phyloP scores from a whole-genome alignment of 37 sponge, comb jelly and placozoan genomes.

The Axinella damicornis region DNA sequence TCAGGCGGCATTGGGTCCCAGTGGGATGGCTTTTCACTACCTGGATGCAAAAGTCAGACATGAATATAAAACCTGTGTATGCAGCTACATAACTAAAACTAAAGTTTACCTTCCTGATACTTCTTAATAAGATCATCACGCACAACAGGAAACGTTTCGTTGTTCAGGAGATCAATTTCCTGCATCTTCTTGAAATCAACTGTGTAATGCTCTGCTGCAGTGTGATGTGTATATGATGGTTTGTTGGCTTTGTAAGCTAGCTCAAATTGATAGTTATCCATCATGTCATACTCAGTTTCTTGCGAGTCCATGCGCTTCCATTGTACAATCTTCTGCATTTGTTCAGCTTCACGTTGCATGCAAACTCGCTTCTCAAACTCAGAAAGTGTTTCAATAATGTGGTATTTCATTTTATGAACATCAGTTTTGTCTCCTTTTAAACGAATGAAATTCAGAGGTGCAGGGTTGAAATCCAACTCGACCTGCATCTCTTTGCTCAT shows the following conservation, averaged over 20 bases:
- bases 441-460: constrained; percentile 13
- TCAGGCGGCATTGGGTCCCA: constrained; percentile 68
- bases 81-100: neutral
- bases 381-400: constrained; percentile 3
- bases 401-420: constrained; percentile 28
- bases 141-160: constrained; percentile 7
- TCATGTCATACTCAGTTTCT: constrained; percentile 29
- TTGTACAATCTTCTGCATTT: constrained; percentile 24
- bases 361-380: neutral
- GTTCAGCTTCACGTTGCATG: constrained; percentile 27
- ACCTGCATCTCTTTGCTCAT: constrained; percentile 8
- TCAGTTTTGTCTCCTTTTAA: constrained; percentile 17
- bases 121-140: constrained; percentile 20
- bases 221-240: neutral
- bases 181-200: constrained; percentile 35
- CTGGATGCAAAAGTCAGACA: too few relatives aligned
- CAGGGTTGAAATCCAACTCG: constrained; percentile 35
- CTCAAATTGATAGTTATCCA: constrained; percentile 50
- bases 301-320: constrained; percentile 44
- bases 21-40: constrained; percentile 1
- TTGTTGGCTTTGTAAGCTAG: constrained; percentile 26
- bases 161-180: constrained; percentile 5
- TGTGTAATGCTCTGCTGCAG: neutral
- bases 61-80: neutral
- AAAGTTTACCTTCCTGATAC: constrained; percentile 26